A percentile compares a stretch with the other conserved stretches of the same genome.
phyloP scores from a whole-genome alignment of 1,140 invertebrate genomes.

The Lanistes nyassanus region DNA sequence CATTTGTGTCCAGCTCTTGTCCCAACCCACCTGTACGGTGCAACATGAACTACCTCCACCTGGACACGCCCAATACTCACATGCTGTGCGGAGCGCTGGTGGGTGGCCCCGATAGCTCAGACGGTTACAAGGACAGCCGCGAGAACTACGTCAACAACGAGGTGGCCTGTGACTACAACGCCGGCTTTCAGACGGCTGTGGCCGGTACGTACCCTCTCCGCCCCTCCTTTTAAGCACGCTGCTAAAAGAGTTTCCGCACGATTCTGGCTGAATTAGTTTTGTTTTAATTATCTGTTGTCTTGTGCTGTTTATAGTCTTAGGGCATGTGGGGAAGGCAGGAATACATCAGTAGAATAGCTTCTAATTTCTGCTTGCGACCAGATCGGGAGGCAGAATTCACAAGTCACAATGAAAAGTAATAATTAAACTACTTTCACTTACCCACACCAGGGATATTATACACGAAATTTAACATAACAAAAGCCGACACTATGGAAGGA shows the following conservation, averaged over 20 bases:
- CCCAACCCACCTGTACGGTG: slow-evolving; percentile 47
- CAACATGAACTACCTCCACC: slow-evolving; percentile 40
- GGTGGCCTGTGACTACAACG: slow-evolving; percentile 65
- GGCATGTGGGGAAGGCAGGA: too few species aligned
- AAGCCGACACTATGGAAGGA: too few species aligned
- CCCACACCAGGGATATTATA: too few species aligned
- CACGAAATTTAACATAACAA: too few species aligned
- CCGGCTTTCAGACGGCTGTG: slow-evolving; percentile 53
- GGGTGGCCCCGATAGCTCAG: slow-evolving; percentile 60
- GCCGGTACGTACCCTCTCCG: slow-evolving; percentile 40
- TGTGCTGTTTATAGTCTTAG: too few species aligned
- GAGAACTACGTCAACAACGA: slow-evolving; percentile 62
- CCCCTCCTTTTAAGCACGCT: background rate
- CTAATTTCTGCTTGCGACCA: too few species aligned
- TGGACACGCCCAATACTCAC: slow-evolving; percentile 42
- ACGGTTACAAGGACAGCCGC: slow-evolving; percentile 56
- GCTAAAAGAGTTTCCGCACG: too few species aligned
- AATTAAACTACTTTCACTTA: too few species aligned
- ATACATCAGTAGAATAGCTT: too few species aligned
- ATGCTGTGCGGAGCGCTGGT: slow-evolving; percentile 57
- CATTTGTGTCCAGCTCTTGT: slow-evolving; percentile 47
- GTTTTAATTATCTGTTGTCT: background rate
- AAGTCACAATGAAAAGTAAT: too few species aligned
- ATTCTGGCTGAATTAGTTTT: background rate
- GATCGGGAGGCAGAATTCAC: too few species aligned